phyloP scores from a whole-genome alignment of 2,113 vertebrate species.

The Aptenodytes patagonicus region DNA sequence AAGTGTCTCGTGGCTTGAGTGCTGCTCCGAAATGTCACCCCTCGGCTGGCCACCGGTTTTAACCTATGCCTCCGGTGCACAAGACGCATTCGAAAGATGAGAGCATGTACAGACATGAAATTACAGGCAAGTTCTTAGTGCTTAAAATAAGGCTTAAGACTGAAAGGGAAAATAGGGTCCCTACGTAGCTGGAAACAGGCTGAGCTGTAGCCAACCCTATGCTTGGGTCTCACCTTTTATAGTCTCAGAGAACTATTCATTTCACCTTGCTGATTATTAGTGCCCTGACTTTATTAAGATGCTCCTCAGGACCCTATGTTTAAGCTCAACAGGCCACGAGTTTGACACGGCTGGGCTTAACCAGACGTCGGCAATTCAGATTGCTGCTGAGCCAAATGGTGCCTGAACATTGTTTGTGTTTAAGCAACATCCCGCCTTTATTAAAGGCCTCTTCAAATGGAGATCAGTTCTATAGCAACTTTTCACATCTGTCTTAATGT shows the following conservation, averaged over 20 bases:
- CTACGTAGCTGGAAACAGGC: rapidly evolving
- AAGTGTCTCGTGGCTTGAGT: background rate
- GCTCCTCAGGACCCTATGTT: background rate
- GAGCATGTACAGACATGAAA: background rate
- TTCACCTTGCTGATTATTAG: conserved; percentile 1
- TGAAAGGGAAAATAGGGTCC: background rate
- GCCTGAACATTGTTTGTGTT: background rate
- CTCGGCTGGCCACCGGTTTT: background rate
- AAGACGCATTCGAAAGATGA: background rate
- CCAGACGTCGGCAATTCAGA: background rate
- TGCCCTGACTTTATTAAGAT: background rate
- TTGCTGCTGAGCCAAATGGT: background rate
- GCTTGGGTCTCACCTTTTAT: background rate
- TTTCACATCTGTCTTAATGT: background rate
- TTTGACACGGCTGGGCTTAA: conserved; percentile 14
- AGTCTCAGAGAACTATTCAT: background rate
- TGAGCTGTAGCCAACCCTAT: background rate
- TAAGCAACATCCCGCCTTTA: background rate
- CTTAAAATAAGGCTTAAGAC: background rate
- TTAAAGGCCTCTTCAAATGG: background rate
- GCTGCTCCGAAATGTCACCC: background rate
- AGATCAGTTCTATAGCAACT: background rate
- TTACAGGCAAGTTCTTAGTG: background rate
- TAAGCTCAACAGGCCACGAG: background rate
- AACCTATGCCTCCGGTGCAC: background rate